Evolutionary conservation across 2,113 vertebrate species (phyloP), one percentile per base, ranked within the genome.

Genomic region (Dicentrarchus labrax): DNA sequence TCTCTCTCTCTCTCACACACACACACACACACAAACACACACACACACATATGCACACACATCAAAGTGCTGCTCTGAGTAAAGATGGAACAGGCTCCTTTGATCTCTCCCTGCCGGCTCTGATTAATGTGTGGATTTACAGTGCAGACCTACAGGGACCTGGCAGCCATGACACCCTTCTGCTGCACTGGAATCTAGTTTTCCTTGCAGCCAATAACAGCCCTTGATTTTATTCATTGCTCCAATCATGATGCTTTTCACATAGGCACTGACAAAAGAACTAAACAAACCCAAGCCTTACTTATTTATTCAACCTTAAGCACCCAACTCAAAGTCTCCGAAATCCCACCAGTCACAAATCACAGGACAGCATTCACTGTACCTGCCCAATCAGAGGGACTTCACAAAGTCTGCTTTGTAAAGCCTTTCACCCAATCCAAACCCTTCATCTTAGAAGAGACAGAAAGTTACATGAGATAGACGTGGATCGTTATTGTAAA

Each of bases 41-140:
- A 72, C 83, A 82, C 59, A 77, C 78, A 67, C 80, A 76, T 72
- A 68, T 78, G 38, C 84, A 72, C 82, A 76, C 90, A 96, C 95
- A 96, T 97, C 97, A 97, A 98, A 98, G 96, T 90, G 0, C 90
- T 88, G 87, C 93, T 96, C 95, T 92, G 94, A 94, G 94, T 93
- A 90, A 89, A 95, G 96, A 94, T 96, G 66, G 85, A 94, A 95
- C 91, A 94, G 91, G 91, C 87, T 93, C 94, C 95, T 97, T 97
- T 97, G 97, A 97, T 97, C 96, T 96, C 93, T 86, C 87, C 89
- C 93, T 91, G 92, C 85, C 88, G 85, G 93, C 93, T 95, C 94
- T 95, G 96, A 97, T 95, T 96, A 95, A 95, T 95, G 96, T 95
- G 94, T 95, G 95, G 95, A 96, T 96, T 95, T 96, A 95, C 95